phyloP scores from a whole-genome alignment of 2,113 vertebrate species.

The Meles meles region DNA sequence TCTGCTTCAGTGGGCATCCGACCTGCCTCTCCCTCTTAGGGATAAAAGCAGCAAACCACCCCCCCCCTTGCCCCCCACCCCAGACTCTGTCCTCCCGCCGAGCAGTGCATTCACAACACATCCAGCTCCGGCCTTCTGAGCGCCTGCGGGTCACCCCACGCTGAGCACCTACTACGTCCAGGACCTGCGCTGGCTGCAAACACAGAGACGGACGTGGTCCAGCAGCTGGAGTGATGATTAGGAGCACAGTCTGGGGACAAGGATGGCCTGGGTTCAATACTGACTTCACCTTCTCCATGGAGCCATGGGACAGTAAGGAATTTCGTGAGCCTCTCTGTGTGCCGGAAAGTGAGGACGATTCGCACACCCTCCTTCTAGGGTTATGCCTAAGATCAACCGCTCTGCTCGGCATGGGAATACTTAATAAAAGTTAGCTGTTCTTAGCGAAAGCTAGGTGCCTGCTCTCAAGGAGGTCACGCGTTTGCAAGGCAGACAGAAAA shows the following conservation, averaged over 20 bases:
- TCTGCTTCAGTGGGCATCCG: not conserved
- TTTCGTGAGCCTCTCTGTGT: not conserved
- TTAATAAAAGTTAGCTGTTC: not conserved
- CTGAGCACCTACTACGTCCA: not conserved
- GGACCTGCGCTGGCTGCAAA: not conserved
- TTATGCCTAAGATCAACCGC: not conserved
- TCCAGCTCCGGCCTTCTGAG: not conserved
- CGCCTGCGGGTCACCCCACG: accelerated
- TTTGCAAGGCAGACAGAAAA: not conserved
- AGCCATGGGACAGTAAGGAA: not conserved
- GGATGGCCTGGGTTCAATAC: not conserved
- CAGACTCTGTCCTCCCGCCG: not conserved
- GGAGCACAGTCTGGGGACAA: not conserved
- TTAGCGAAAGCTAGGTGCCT: not conserved
- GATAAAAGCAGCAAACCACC: not conserved
- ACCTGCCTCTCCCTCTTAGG: not conserved
- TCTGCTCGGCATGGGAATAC: not conserved
- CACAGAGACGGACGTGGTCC: not conserved
- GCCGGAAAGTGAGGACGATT: not conserved
- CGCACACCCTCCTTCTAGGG: not conserved
- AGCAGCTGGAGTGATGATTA: not conserved
- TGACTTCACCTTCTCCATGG: not conserved
- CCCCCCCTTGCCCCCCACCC: not conserved
- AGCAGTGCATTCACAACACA: not conserved
- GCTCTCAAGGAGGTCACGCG: not conserved